A percentile compares a stretch with the other conserved stretches of the same genome.
These are phyloP conservation scores for Gracilinanus agilis DNA, from an alignment of 2,113 vertebrate species.

Conservation along the genomic window DNA sequence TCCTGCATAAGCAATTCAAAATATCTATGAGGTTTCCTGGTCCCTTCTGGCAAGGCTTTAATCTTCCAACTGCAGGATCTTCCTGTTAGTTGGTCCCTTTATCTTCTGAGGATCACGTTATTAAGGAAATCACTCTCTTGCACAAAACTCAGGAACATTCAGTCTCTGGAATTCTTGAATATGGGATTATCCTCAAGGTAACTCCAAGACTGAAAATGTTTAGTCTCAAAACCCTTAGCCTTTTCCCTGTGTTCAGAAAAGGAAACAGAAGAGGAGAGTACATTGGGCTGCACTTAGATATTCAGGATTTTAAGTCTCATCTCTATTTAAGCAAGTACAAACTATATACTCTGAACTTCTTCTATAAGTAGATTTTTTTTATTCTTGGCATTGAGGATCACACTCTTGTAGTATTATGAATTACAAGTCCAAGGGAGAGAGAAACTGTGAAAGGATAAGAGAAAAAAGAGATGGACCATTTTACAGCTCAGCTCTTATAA, in stretches of 20 bases:
- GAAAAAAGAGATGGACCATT: neutral
- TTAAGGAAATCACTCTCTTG: neutral
- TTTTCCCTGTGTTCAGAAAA: neutral
- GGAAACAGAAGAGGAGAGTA: neutral
- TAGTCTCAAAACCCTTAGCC: neutral
- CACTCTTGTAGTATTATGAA: neutral
- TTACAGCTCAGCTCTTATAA: neutral
- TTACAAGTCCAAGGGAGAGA: neutral
- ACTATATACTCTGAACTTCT: neutral
- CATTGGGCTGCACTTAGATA: neutral
- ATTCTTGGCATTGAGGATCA: neutral
- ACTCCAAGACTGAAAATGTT: neutral
- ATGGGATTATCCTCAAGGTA: neutral
- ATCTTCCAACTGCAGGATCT: neutral
- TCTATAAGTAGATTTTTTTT: neutral
- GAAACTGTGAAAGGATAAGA: neutral
- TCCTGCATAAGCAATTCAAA: neutral
- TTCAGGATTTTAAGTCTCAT: neutral
- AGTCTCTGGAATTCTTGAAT: neutral
- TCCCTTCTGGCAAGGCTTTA: neutral
- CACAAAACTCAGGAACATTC: neutral
- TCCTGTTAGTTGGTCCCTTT: neutral
- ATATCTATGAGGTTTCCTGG: neutral
- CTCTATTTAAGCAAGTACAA: neutral
- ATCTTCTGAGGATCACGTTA: neutral